Base-by-base conservation (phyloP, 1,140 invertebrate genomes). In the Procambarus clarkii region DNA sequence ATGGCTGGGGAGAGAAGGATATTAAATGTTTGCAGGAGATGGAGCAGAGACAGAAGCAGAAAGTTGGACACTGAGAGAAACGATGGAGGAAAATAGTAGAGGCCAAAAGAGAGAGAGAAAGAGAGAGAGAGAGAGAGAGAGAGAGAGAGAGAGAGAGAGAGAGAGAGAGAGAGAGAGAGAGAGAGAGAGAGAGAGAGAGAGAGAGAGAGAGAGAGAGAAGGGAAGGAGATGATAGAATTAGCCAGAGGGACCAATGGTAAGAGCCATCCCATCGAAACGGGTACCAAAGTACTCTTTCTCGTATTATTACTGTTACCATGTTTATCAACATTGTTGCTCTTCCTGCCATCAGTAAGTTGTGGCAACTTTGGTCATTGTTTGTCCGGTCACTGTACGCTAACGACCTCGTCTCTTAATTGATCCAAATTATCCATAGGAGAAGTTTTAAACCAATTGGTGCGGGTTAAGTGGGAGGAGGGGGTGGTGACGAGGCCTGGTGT, bases 131-230 rank as follows among this genome's bases (percentile, higher is more conserved):
- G 60, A 64, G 60, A 69, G 81, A 83, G 58, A 45, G 81, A 64
- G 58, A 15, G 60, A 60, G 54, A 34, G n/a, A 60, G n/a, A 34
- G n/a, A 34, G 50, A 83, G 81, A 60, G 50, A 34, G 58, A 60
- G 81, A 83, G 50, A 83, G 81, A 83, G 50, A 60, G 81, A 83
- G 50, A 83, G 81, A 83, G 50, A 83, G 81, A 83, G 48, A 48
- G 48, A 79, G 77, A 54, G 48, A 79, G 48, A 79, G 77, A 79
- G 45, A 48, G 69, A 64, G 46, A 78, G 76, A 48, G 46, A 78
- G 46, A 78, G 76, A 78, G n/a, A 46, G 77, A 78, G 45, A 45
- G 34, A 77, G 45, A 77, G 34, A 44, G 76, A 46, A 18, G 34
- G 34, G 9, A 24, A 78, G n/a, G 11, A 77, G 45, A 45, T 34